Base-by-base conservation (phyloP, 1,140 invertebrate species). In the Laupala kohalensis region DNA sequence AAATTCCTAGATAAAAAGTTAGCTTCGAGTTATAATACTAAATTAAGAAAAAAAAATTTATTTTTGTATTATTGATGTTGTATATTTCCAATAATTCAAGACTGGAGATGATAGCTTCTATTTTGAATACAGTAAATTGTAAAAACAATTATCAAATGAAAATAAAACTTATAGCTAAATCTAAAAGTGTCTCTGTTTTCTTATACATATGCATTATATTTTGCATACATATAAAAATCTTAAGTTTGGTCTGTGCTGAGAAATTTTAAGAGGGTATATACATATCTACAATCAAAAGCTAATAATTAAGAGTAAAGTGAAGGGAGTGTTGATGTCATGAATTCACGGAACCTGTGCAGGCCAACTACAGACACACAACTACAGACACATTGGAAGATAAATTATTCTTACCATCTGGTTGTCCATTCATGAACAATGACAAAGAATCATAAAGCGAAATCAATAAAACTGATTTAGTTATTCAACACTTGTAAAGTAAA, bases 361-460 rank as follows among this genome's bases (percentile, higher is more conserved):
- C 69, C 69, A 73, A 67, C 72, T 73, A 73, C 69, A 63, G 25
- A 70, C 62, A 73, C 72, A 73, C 69, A 69, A 69, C 68, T 70
- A 73, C 64, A 62, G 24, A 70, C 23, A 63, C 25, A 53, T 25
- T 53, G 53, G 23, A 29, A 29, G 12, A 71, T 30, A 37, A 30
- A 27, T 64, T 30, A 71, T 73, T 71, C 72, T 73, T 73, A 73
- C 72, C 72, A 73, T 73, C 72, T 73, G 69, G 29, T 28, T 70
- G 19, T 28, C 66, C 64, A 25, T 65, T 63, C 62, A 66, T 69
- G 64, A 71, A 71, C 25, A 64, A 72, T 71, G 68, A 67, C 67
- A 72, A 68, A 64, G 63, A 72, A 69, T 69, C 25, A 53, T 19
- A 53, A 53, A 53, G 9, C 37, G 9, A 53, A 19, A 53, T 53